phyloP scores from a whole-genome alignment of 2,113 vertebrate species.

The Oreochromis spilurus region DNA sequence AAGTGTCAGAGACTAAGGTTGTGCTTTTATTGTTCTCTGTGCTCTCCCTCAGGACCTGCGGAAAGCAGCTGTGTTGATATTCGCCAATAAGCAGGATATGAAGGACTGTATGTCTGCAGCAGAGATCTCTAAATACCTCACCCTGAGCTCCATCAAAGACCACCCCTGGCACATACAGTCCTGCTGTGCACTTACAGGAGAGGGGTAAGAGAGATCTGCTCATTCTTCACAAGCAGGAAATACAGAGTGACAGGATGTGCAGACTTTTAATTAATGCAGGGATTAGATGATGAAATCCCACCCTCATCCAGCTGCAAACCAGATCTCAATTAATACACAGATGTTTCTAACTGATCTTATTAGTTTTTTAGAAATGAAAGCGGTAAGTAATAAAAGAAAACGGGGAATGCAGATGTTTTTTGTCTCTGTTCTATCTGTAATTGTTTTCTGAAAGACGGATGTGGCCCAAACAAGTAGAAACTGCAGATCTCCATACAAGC shows the following conservation, averaged over 20 bases:
- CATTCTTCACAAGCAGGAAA: not conserved
- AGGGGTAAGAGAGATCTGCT: constrained; percentile 79
- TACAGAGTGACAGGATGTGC: not conserved
- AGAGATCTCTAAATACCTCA: constrained; percentile 97
- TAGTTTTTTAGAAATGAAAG: not conserved
- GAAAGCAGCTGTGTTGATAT: constrained; percentile 95
- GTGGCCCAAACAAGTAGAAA: not conserved
- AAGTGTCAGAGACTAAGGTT: not conserved
- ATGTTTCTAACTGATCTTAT: not conserved
- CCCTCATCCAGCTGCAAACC: not conserved
- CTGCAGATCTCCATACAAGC: not conserved
- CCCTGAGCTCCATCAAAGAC: constrained; percentile 95
- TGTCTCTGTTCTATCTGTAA: not conserved
- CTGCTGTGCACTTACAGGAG: constrained; percentile 95
- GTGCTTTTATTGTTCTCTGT: constrained; percentile 20
- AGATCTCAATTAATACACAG: not conserved
- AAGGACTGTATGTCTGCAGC: constrained; percentile 97
- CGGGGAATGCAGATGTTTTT: not conserved
- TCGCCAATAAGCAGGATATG: constrained; percentile 98
- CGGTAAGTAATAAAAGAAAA: not conserved
- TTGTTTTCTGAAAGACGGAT: not conserved
- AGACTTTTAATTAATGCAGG: not conserved
- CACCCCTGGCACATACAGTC: constrained; percentile 99
- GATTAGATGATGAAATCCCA: not conserved
- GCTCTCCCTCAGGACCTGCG: constrained; percentile 80